phyloP scores from a whole-genome alignment of 2,797 vertebrate genomes.

The Cuculus canorus region DNA sequence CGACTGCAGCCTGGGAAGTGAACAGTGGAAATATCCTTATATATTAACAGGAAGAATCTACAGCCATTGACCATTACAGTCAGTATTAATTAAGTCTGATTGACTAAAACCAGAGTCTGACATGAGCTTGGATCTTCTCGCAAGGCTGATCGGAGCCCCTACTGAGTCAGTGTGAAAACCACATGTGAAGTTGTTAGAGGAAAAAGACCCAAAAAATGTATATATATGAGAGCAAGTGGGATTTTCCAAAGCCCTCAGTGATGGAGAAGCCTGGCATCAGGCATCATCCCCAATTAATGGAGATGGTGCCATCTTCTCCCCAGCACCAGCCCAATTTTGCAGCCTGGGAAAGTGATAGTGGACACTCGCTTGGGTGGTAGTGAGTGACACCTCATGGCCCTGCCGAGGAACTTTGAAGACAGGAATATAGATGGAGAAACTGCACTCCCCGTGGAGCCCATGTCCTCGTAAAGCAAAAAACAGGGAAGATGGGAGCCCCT shows the following conservation, averaged over 20 bases:
- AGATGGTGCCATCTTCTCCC: rapidly evolving
- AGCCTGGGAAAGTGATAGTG: not conserved
- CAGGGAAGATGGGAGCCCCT: not conserved
- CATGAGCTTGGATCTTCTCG: not conserved
- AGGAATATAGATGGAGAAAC: not conserved
- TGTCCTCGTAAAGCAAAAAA: not conserved
- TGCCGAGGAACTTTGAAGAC: not conserved
- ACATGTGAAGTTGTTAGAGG: not conserved
- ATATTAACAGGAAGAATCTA: not conserved
- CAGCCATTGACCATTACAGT: not conserved
- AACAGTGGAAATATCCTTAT: not conserved
- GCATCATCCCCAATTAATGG: rapidly evolving
- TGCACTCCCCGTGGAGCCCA: not conserved
- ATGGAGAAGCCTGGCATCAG: not conserved
- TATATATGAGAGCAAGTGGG: not conserved
- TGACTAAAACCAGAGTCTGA: constrained; percentile 7
- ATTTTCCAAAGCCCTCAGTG: not conserved
- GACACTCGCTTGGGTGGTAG: not conserved
- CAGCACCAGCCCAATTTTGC: rapidly evolving
- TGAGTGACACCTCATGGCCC: rapidly evolving
- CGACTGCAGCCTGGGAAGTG: not conserved
- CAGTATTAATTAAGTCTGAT: constrained; percentile 33
- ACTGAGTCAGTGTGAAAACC: constrained; percentile 12
- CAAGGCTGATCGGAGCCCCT: not conserved
- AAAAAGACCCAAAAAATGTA: not conserved